Conservation (phyloP, 2,888 invertebrate genomes). For the Calliphora vomitoria region DNA sequence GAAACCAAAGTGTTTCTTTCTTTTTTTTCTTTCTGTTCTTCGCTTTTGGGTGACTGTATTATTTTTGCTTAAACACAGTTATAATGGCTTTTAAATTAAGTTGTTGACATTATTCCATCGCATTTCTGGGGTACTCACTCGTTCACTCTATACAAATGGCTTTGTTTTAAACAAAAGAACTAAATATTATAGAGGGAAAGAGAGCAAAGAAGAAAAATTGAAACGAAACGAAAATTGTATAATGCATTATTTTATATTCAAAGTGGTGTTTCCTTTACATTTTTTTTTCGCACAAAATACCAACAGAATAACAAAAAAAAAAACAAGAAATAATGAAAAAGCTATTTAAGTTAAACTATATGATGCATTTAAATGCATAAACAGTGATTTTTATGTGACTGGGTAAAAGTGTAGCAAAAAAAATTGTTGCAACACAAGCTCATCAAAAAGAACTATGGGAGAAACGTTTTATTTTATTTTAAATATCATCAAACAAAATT, state of each 20-base stretch:
- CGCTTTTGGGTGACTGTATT: conserved; percentile 63
- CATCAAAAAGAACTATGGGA: not conserved
- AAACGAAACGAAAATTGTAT: conserved; percentile 50
- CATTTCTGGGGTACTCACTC: conserved; percentile 39
- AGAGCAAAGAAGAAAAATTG: not conserved
- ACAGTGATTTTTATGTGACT: conserved; percentile 54
- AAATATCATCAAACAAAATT: conserved; percentile 48
- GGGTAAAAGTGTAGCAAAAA: not conserved
- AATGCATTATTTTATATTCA: conserved; percentile 72
- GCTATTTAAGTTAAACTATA: conserved; percentile 66
- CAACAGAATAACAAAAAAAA: not conserved
- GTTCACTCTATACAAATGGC: conserved; percentile 25
- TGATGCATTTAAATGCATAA: conserved; percentile 67
- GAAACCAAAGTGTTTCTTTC: conserved; percentile 37
- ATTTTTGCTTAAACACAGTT: conserved; percentile 69
- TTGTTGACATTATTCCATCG: conserved; percentile 73
- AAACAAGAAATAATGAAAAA: conserved; percentile 47
- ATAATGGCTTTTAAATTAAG: conserved; percentile 74
- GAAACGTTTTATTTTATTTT: conserved; percentile 18
- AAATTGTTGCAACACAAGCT: not conserved
- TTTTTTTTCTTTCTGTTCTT: not conserved
- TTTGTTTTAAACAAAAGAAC: conserved; percentile 62
- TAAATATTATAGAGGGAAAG: not conserved
- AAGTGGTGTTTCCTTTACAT: conserved; percentile 70
- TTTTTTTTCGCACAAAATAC: conserved; percentile 30